These are phyloP conservation scores for Cettia cetti DNA, from an alignment of 2,113 vertebrate genomes.

Conservation along the genomic window DNA sequence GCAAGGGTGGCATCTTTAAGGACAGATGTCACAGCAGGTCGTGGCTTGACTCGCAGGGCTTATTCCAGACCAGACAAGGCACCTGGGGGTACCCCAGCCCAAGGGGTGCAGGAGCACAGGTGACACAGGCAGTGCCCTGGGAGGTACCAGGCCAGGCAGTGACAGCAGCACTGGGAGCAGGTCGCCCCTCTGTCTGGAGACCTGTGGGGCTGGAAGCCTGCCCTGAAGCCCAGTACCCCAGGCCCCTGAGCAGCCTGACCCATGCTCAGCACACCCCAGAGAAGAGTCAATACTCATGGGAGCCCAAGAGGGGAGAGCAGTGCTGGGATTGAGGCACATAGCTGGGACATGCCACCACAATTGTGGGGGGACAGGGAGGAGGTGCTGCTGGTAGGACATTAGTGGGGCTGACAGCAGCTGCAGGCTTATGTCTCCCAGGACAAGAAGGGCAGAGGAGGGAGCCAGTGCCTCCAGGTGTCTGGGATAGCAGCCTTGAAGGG, in stretches of 20 bases:
- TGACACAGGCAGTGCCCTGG: neutral
- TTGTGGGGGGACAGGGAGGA: neutral
- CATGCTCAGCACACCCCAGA: neutral
- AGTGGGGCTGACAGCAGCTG: neutral
- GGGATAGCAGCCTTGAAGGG: accelerated
- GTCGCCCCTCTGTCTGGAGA: neutral
- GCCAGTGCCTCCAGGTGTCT: neutral
- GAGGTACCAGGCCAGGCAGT: neutral
- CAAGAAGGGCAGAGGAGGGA: neutral
- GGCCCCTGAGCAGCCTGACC: neutral
- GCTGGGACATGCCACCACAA: accelerated
- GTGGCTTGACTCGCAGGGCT: accelerated
- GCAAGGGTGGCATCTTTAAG: neutral
- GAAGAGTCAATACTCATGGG: neutral
- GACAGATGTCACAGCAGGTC: neutral
- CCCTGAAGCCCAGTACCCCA: neutral
- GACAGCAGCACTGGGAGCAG: neutral
- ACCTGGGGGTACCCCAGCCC: neutral
- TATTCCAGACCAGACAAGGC: neutral
- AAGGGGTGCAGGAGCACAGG: neutral
- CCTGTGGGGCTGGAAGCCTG: neutral
- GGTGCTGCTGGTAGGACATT: neutral
- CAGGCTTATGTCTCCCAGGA: neutral
- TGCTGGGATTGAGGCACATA: neutral
- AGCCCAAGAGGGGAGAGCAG: neutral